A percentile compares a stretch with the other conserved stretches of the same genome.
Conservation (phyloP, 2,113 vertebrate genomes). For the Oncorhynchus clarkii region DNA sequence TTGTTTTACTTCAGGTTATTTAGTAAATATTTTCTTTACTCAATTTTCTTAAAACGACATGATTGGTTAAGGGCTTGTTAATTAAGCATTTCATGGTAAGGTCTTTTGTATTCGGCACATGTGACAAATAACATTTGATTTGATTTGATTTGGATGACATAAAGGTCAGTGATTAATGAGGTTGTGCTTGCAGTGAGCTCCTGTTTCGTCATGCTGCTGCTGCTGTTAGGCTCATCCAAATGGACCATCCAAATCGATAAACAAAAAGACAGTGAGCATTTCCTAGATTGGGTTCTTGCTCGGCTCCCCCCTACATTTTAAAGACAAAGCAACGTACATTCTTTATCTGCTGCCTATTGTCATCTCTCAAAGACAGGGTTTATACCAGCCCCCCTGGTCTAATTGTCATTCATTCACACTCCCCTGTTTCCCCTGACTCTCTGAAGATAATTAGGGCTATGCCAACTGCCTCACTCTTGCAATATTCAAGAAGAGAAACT, state of each 20-base stretch:
- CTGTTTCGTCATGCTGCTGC: slow-evolving; percentile 6
- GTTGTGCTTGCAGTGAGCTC: slow-evolving; percentile 54
- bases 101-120: too few relatives aligned
- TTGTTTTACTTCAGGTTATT: too few relatives aligned
- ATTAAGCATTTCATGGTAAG: too few relatives aligned
- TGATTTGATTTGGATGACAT: too few relatives aligned
- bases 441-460: slow-evolving; percentile 3
- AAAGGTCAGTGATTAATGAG: slow-evolving; percentile 30
- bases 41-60: too few relatives aligned
- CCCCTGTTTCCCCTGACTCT: neutral
- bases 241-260: slow-evolving; percentile 1
- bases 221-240: neutral
- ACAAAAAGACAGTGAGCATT: too few relatives aligned
- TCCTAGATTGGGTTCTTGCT: too few relatives aligned
- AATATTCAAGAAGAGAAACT: slow-evolving; percentile 21
- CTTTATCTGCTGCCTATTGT: neutral
- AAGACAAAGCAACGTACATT: neutral
- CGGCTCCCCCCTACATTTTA: too few relatives aligned
- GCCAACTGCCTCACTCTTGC: neutral
- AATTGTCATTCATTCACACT: slow-evolving; percentile 18
- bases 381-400: neutral
- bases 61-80: too few relatives aligned
- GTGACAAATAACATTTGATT: too few relatives aligned
- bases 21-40: too few relatives aligned
- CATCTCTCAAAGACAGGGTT: neutral